Evolutionary conservation across 1,140 invertebrate genomes (phyloP), one percentile per base, ranked within the genome.

Genomic region (Bombus affinis): DNA sequence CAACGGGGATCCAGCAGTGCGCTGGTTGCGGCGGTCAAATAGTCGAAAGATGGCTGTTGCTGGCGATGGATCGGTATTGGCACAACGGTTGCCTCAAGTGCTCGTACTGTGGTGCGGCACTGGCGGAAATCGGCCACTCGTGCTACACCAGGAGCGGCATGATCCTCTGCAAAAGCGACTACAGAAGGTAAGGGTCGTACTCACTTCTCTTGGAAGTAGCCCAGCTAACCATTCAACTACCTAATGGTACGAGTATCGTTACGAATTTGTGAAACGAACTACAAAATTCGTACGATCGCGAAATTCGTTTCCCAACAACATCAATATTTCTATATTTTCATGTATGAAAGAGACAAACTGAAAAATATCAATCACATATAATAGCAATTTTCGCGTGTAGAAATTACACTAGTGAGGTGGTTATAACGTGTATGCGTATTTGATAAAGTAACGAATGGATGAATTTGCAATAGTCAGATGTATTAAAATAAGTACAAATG

Each of bases 111-210:
- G 96, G 97, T 79, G 97, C 97, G 81, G 97, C 97, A 92, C 96
- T 99, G 84, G 98, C 98, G 83, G 98, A 99, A 92, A 97, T 99
- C 92, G 98, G 98, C 68, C 96, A 96, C 70, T 98, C 98, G 87
- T 99, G 98, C 96, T 99, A 98, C 95, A 98, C 97, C 92, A 98
- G 98, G 95, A 97, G 97, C 78, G 98, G 98, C 90, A 98, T 99
- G 97, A 98, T 99, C 93, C 96, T 99, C 90, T 99, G 98, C 96
- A 98, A 98, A 96, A 97, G 96, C 94, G 98, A 99, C 95, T 99
- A 99, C 95, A 97, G 97, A 94, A 98, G 97, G 98, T 99, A 96
- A 97, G 72, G 47, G 18, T 22, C 44, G n/a, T n/a, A 32, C 28
- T 71, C 39, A 59, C 10, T 70, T 77, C 65, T 39, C 12, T 68